These are phyloP conservation scores for Thysanoteuthis rhombus DNA, from an alignment of 2,888 invertebrate genomes.

Conservation along the genomic window DNA sequence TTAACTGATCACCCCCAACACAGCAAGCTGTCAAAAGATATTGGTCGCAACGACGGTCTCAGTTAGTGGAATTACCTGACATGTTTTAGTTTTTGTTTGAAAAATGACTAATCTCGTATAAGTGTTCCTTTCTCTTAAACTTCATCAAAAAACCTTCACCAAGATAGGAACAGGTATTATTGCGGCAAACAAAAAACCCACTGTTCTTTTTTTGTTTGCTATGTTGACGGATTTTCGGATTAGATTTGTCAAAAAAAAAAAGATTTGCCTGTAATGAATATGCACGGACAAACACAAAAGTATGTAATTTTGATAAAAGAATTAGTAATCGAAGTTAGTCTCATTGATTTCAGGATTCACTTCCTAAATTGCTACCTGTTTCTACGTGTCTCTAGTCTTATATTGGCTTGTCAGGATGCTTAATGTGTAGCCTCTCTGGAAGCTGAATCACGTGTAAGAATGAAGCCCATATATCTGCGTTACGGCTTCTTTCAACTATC, in stretches of 20 bases:
- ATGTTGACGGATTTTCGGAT: background rate
- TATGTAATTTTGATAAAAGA: background rate
- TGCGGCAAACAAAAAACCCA: no score
- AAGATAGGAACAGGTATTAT: no score
- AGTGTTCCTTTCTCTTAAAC: no score
- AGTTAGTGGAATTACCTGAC: no score
- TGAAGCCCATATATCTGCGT: background rate
- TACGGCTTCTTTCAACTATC: background rate
- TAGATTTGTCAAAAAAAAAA: background rate
- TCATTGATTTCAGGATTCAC: background rate
- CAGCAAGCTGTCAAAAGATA: no score
- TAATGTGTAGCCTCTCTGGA: background rate
- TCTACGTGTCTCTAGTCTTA: background rate
- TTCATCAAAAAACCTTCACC: no score
- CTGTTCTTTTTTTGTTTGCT: background rate
- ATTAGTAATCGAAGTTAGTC: background rate
- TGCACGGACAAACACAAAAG: background rate
- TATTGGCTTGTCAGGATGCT: background rate
- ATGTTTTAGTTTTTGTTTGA: no score
- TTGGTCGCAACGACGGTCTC: no score
- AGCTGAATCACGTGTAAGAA: background rate
- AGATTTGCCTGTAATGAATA: background rate
- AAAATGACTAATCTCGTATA: no score
- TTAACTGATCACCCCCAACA: no score
- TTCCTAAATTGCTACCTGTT: no score